Base-by-base conservation (phyloP, 2,113 vertebrate genomes). In the Theristicus caerulescens region DNA sequence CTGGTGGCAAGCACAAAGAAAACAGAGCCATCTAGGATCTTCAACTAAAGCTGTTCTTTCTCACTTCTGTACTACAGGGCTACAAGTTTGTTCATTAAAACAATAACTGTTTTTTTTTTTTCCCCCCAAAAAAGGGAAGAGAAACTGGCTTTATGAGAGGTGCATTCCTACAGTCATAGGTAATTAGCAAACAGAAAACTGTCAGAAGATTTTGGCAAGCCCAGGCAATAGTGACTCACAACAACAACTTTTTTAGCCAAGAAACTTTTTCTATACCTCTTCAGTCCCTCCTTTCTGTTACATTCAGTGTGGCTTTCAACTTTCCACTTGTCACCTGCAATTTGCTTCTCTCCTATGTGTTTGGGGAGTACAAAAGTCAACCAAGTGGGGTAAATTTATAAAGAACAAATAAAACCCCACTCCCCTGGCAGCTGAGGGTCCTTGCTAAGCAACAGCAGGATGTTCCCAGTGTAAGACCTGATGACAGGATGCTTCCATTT, bases 161-260 rank as follows among this genome's bases (percentile, higher is more conserved):
- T 86, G 29, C 93, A 97, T 92, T 92, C 92, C 88, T 94, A 66
- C 16, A 84, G 81, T n/a, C 46, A 31, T 46, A 93, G 66, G 62
- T 94, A 97, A 94, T 85, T 85, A 95, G 49, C 84, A 95, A 93
- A 88, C 32, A 94, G 47, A 96, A 94, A 88, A 79, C 74, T 65
- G 38, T 94, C 77, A 80, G 81, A 77, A 52, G 36, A 58, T 18
- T 87, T 59, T 91, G 89, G 93, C 91, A 90, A 95, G 82, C 54
- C 38, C 71, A 58, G 89, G 47, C 78, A 87, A 82, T 66, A n/a
- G 77, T 66, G 55, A 95, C 74, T 97, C 89, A 92, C 7, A 93
- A 79, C 20, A 92, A 54, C 49, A 70, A 26, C 20, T 44, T 29
- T 19, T 73, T 82, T 5, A 90, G 84, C 86, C 81, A 91, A 93